A percentile compares a stretch with the other conserved stretches of the same genome.
Conservation (phyloP, 2,797 vertebrate genomes). For the Acestrorhynchus altus region DNA sequence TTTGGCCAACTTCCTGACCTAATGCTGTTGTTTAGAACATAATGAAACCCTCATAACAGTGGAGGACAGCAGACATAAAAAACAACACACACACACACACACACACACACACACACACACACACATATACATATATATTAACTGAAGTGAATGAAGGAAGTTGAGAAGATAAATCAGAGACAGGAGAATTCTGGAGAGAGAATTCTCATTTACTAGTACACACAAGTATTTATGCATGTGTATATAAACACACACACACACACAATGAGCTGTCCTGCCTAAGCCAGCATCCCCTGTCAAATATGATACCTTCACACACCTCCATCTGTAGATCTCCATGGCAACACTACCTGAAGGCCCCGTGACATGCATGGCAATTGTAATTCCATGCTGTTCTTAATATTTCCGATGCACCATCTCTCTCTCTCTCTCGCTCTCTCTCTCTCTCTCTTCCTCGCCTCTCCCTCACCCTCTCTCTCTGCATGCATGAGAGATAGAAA, state of each 20-base stretch:
- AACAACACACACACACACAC: no score
- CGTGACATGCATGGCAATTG: conserved; percentile 63
- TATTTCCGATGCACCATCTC: conserved; percentile 47
- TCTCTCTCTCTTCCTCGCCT: neutral
- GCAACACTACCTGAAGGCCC: conserved; percentile 62
- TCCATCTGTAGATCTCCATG: conserved; percentile 58
- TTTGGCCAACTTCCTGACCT: no score
- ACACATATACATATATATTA: no score
- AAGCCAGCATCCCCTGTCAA: conserved; percentile 35
- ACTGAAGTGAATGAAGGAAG: conserved; percentile 24
- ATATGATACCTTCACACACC: conserved; percentile 50
- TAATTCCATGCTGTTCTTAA: conserved; percentile 56
- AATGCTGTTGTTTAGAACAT: no score
- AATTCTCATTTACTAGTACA: conserved; percentile 14
- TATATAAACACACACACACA: conserved; percentile 13
- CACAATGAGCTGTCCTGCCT: conserved; percentile 9
- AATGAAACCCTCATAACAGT: no score
- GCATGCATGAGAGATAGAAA: conserved; percentile 19
- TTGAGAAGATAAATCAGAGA: neutral
- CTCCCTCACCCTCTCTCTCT: conserved; percentile 1
- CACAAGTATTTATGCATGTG: conserved; percentile 21
- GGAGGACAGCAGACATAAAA: no score
- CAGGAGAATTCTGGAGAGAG: conserved; percentile 3
- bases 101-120: no score
- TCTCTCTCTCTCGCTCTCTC: conserved; percentile 17